These are phyloP conservation scores for Drosophila nr. perissopoda DNA, from an alignment of 2,888 invertebrate species.

Conservation along the genomic window DNA sequence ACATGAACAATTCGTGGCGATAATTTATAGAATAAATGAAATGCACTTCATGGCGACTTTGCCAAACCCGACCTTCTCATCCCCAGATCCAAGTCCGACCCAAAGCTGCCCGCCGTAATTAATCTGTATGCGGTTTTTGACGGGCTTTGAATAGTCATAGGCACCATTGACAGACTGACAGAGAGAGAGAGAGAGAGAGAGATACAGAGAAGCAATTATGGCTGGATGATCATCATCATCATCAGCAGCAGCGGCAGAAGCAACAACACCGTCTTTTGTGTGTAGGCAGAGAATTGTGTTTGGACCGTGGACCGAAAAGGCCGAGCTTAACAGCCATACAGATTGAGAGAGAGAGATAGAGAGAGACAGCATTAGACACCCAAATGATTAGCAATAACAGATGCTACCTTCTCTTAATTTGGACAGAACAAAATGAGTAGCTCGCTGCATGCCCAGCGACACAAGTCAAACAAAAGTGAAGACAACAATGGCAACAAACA, in stretches of 20 bases:
- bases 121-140: conserved; percentile 74
- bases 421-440: conserved; percentile 31
- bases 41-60: conserved; percentile 74
- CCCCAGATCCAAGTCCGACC: conserved; percentile 56
- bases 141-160: conserved; percentile 72
- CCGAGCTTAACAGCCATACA: conserved; percentile 15
- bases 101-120: conserved; percentile 63
- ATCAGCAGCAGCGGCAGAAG: conserved; percentile 9
- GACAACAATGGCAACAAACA: conserved; percentile 26
- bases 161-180: neutral
- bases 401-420: conserved; percentile 35
- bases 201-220: conserved; percentile 13
- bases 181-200: conserved; percentile 6
- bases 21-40: conserved; percentile 80
- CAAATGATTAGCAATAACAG: conserved; percentile 52
- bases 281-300: conserved; percentile 58
- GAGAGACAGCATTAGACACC: neutral
- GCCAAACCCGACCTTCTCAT: conserved; percentile 44
- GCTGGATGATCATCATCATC: conserved; percentile 43
- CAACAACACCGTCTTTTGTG: conserved; percentile 51
- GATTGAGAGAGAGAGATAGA: neutral
- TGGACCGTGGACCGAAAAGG: conserved; percentile 46
- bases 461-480: conserved; percentile 58
- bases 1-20: conserved; percentile 80
- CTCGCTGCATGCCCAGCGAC: conserved; percentile 50